phyloP scores from a whole-genome alignment of 2,888 invertebrate species.

The Cheilosia soror region DNA sequence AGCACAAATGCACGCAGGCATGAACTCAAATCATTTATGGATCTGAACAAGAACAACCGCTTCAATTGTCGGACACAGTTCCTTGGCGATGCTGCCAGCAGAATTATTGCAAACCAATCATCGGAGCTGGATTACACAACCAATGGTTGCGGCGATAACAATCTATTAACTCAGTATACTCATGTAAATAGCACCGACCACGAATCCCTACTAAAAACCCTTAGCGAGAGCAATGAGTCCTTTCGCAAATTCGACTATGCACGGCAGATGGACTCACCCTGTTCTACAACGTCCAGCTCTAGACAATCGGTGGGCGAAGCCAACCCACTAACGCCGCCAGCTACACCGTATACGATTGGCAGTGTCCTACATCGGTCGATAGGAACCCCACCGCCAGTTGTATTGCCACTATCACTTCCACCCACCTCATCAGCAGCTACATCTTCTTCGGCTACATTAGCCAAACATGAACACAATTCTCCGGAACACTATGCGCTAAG shows the following conservation, averaged over 20 bases:
- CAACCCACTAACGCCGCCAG: constrained; percentile 82
- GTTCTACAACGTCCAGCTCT: constrained; percentile 81
- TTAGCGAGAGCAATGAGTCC: constrained; percentile 76
- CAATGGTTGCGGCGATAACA: constrained; percentile 45
- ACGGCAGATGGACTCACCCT: constrained; percentile 81
- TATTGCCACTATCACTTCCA: constrained; percentile 51
- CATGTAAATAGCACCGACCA: constrained; percentile 72
- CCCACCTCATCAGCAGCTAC: constrained; percentile 44
- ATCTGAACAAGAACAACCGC: constrained; percentile 58
- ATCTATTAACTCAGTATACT: constrained; percentile 52
- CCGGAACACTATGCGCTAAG: constrained; percentile 61
- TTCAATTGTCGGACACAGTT: constrained; percentile 55
- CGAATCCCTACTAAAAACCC: constrained; percentile 80
- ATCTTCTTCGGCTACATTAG: constrained; percentile 64
- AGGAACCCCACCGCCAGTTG: constrained; percentile 61
- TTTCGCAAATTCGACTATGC: constrained; percentile 77
- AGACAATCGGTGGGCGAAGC: constrained; percentile 78
- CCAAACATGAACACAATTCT: constrained; percentile 63
- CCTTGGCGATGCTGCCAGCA: constrained; percentile 39
- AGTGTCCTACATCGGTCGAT: constrained; percentile 52
- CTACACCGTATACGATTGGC: constrained; percentile 79
- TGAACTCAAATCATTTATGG: constrained; percentile 57
- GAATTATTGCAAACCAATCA: constrained; percentile 50
- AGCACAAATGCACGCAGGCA: constrained; percentile 38
- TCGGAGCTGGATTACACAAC: constrained; percentile 62